Evolutionary conservation across 2,113 vertebrate genomes (phyloP).

Genomic region (Mesoclemmys tuberculata): DNA sequence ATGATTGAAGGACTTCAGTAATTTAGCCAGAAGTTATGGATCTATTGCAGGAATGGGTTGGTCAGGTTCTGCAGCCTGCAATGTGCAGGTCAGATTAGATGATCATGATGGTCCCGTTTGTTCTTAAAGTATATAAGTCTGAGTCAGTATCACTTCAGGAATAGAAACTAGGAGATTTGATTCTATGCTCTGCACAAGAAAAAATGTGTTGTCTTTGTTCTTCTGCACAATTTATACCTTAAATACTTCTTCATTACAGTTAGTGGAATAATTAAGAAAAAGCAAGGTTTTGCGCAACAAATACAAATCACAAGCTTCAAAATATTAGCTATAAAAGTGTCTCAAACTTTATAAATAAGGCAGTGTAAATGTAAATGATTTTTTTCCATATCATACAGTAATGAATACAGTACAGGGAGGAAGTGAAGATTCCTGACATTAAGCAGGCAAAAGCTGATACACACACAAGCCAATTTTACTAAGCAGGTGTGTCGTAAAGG

Average conservation of each 20-base stretch:
- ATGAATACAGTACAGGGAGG: not conserved
- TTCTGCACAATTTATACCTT: not conserved
- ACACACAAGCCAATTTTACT: not conserved
- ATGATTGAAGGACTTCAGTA: not conserved
- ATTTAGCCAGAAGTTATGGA: not conserved
- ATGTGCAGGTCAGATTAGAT: not conserved
- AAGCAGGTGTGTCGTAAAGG: not conserved
- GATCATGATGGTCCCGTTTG: not conserved
- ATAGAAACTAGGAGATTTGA: not conserved
- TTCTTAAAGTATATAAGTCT: not conserved
- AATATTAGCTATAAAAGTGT: not conserved
- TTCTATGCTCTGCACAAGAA: not conserved
- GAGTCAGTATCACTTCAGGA: not conserved
- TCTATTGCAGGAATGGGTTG: not conserved
- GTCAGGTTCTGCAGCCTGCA: not conserved
- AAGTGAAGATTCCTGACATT: not conserved
- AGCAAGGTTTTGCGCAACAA: not conserved
- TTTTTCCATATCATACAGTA: not conserved
- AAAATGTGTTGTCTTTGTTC: not conserved
- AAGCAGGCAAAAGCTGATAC: not conserved
- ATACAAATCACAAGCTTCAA: not conserved
- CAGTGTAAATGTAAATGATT: not conserved
- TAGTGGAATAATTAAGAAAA: not conserved
- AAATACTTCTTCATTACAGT: not conserved
- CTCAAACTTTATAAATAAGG: constrained; percentile 6